Conservation (phyloP, 2,797 vertebrate species). For the Cacajao melanocephalus region DNA sequence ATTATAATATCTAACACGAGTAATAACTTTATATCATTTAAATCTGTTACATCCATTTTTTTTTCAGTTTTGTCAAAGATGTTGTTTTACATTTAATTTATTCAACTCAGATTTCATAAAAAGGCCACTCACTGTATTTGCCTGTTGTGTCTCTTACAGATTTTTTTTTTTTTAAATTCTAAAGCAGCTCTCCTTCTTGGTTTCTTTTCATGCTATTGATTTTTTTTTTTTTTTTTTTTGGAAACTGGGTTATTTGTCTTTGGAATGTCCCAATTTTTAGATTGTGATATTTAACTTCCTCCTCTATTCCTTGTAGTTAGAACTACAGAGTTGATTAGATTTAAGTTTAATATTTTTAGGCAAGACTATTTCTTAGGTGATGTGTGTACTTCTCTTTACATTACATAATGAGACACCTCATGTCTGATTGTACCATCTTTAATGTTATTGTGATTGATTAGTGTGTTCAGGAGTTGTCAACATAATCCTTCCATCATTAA, state of each 20-base stretch:
- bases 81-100: slow-evolving; percentile 24
- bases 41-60: not conserved
- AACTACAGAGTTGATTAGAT: not conserved
- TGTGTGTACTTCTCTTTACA: not conserved
- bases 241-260: slow-evolving; percentile 54
- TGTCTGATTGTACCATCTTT: not conserved
- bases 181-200: not conserved
- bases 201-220: slow-evolving; percentile 33
- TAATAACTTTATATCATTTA: slow-evolving; percentile 9
- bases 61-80: slow-evolving; percentile 12
- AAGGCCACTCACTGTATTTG: not conserved
- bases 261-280: slow-evolving; percentile 47
- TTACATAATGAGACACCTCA: not conserved
- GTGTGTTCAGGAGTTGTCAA: slow-evolving; percentile 1
- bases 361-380: not conserved
- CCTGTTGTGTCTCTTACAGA: not conserved
- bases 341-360: slow-evolving; percentile 39
- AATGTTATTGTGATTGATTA: not conserved
- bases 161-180: not conserved
- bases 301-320: not conserved
- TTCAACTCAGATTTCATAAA: not conserved
- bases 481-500: not conserved
- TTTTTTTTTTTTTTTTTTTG: not conserved
- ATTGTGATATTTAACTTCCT: not conserved
- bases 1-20: slow-evolving; percentile 1